Percentiles rank a stretch among this genome's conserved stretches.
Evolutionary conservation across 2,888 invertebrate species (phyloP).

Genomic region (Cephus nigrinus): DNA sequence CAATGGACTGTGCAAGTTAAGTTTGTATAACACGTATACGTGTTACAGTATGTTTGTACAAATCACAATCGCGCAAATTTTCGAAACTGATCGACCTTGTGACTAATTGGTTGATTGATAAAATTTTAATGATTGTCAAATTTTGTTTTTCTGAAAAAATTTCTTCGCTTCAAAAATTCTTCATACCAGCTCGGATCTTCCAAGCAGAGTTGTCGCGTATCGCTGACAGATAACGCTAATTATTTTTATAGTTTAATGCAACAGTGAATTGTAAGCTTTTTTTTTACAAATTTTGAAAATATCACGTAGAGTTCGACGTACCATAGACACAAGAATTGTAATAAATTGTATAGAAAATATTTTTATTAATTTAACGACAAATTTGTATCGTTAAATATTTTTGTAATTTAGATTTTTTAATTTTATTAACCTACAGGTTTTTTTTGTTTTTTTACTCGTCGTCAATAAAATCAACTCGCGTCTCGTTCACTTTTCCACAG

Average conservation of each 20-base stretch:
- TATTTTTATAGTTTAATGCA: accelerated
- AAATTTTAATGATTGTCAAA: background rate
- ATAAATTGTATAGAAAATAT: no score
- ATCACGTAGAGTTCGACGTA: background rate
- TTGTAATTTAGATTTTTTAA: no score
- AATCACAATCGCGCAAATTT: background rate
- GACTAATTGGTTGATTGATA: background rate
- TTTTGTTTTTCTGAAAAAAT: no score
- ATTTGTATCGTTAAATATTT: no score
- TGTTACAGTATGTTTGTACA: background rate
- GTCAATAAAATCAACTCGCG: no score
- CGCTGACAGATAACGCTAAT: background rate
- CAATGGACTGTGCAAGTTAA: background rate
- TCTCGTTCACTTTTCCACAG: no score
- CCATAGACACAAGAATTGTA: no score
- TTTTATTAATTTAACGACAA: no score
- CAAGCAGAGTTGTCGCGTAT: background rate
- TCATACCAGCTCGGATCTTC: background rate
- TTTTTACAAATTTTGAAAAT: background rate
- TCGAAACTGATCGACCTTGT: background rate
- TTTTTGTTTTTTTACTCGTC: no score
- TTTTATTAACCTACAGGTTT: no score
- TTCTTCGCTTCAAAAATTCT: no score
- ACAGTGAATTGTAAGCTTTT: background rate
- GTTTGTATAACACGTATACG: background rate